A percentile compares a stretch with the other conserved stretches of the same genome.
Evolutionary conservation across 1,140 invertebrate species (phyloP).

Genomic region (Diorhabda carinulata): DNA sequence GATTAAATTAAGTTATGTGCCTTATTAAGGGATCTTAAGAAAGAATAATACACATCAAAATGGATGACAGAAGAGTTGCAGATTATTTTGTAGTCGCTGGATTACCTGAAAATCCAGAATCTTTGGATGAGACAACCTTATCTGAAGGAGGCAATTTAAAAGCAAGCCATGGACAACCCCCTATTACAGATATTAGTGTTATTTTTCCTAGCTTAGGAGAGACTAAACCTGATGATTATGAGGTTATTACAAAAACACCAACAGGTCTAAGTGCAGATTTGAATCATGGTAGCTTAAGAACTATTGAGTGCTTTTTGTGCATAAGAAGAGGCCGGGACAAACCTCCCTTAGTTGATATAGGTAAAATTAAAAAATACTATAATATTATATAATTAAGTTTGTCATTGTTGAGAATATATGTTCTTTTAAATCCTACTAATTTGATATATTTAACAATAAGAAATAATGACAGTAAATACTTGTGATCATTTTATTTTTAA

Average conservation of each 20-base stretch:
- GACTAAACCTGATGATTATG: slow-evolving; percentile 74
- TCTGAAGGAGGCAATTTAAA: slow-evolving; percentile 78
- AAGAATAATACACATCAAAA: slow-evolving; percentile 39
- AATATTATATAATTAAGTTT: no score
- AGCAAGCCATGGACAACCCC: slow-evolving; percentile 67
- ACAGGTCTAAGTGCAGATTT: slow-evolving; percentile 85
- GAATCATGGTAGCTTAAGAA: slow-evolving; percentile 93
- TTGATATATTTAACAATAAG: no score
- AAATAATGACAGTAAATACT: no score
- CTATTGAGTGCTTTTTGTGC: slow-evolving; percentile 90
- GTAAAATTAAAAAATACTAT: slow-evolving; percentile 51
- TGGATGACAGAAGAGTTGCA: slow-evolving; percentile 79
- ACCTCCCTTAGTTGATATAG: slow-evolving; percentile 96
- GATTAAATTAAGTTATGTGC: slow-evolving; percentile 18
- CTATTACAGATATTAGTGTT: slow-evolving; percentile 91
- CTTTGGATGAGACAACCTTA: slow-evolving; percentile 75
- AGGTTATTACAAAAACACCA: slow-evolving; percentile 81
- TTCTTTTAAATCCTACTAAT: no score
- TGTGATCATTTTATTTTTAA: no score
- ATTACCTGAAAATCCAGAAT: slow-evolving; percentile 73
- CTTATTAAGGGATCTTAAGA: slow-evolving; percentile 19
- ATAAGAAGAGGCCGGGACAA: slow-evolving; percentile 88
- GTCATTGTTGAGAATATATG: no score
- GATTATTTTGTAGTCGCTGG: slow-evolving; percentile 98
- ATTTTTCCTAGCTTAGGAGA: slow-evolving; percentile 89